Evolutionary conservation across 64 coral and sea anemone species (phyloP), one percentile per base, ranked within the genome.

Genomic region (Acropora tenuis): DNA sequence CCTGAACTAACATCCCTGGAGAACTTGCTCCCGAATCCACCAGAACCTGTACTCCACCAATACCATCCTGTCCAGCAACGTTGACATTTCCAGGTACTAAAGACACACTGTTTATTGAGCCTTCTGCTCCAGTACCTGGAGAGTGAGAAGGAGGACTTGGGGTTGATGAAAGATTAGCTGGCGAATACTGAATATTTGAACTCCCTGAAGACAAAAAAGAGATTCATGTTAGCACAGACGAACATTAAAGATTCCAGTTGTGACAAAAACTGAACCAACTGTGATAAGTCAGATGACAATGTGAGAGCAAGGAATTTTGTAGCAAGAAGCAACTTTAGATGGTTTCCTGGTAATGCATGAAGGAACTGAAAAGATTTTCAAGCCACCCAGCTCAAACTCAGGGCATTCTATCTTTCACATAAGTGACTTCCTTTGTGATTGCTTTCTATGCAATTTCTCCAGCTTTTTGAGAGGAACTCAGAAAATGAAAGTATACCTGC

Each of bases 121-220:
- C 44, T 43, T 97, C 95, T 50, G 74, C 52, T 67, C 86, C 90
- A 88, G 90, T 86, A 3, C 53, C 82, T 12, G 95, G 95, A 3
- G 95, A 97, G 12, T 88, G 84, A 11, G 52, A 55, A 10, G 95
- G 95, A 48, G 95, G 93, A 9, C 92, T 93, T 16, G 95, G 95
- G 52, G 82, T 91, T 40, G 95, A 91, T 8, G 95, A 82, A 69
- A 97, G 90, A 15, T 92, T 97, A 5, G 95, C 5, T 55, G 52
- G 92, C 45, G 95, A 97, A 88, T 97, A 97, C 41, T 93, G 95
- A 86, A 87, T 85, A 45, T 43, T 50, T 16, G 82, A 43, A 85
- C 72, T 85, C 4, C 82, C 82, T 85, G 16, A 69, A 18, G 61
- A 85, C 18, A 3, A 85, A 49, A 30, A 30, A 30, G 30, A 30